phyloP scores from a whole-genome alignment of 2,113 vertebrate species.

The Phalacrocorax pelagicus region DNA sequence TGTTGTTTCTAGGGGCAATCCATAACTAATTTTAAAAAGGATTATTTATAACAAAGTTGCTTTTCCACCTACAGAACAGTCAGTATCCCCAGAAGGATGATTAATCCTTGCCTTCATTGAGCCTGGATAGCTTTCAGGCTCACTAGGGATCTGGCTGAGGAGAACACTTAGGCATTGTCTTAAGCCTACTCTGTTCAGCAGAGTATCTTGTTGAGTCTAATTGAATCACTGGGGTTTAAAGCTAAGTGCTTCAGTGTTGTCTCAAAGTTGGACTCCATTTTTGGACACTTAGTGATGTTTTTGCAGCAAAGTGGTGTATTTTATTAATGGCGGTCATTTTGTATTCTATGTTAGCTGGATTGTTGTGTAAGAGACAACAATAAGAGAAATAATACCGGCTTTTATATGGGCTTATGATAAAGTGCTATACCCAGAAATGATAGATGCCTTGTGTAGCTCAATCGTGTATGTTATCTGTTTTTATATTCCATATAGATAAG shows the following conservation, averaged over 20 bases:
- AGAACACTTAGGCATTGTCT: slow-evolving; percentile 12
- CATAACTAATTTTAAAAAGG: slow-evolving; percentile 43
- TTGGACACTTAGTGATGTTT: background rate
- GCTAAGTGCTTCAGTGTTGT: background rate
- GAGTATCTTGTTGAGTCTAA: slow-evolving; percentile 21
- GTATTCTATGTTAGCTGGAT: background rate
- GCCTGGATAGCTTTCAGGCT: slow-evolving; percentile 31
- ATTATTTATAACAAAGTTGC: slow-evolving; percentile 17
- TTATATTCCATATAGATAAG: background rate
- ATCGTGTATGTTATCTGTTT: accelerated
- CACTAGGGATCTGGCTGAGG: slow-evolving; percentile 19
- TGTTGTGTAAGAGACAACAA: background rate
- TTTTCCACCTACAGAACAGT: slow-evolving; percentile 15
- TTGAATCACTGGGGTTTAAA: slow-evolving; percentile 54
- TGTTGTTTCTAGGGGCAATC: background rate
- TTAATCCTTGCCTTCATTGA: slow-evolving; percentile 29
- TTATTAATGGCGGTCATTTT: background rate
- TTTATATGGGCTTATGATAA: background rate
- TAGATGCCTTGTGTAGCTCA: background rate
- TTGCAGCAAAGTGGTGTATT: background rate
- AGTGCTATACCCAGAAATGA: background rate
- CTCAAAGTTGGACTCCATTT: background rate
- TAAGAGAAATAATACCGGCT: background rate
- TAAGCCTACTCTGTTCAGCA: slow-evolving; percentile 34
- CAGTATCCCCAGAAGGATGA: slow-evolving; percentile 21